Evolutionary conservation across 2,797 vertebrate genomes (phyloP), one percentile per base, ranked within the genome.

Genomic region (Gambelia wislizenii): DNA sequence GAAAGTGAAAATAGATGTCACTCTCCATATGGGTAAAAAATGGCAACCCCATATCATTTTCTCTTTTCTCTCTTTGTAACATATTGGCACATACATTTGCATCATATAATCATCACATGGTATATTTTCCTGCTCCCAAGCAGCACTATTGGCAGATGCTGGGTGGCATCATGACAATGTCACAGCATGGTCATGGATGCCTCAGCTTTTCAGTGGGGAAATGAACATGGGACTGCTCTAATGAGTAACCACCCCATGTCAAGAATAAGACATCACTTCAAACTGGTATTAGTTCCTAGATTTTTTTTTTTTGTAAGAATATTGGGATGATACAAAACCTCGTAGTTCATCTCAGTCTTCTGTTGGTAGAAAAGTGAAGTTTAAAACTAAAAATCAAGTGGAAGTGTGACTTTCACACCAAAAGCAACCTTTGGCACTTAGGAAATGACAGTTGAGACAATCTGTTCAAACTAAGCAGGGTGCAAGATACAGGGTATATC

Each of bases 381-480:
- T 79, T 56, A 33, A 33, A 59, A 33, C 44, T 44, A 61, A 27
- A 78, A 49, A 47, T 78, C 7, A 61, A 64, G 36, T 44, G 36
- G 30, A 77, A 67, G 61, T n/a, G 69, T 56, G 67, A 81, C 30
- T 5, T 81, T 59, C 49, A 72, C 22, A 76, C 30, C 30, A 39
- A 64, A 75, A 88, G 25, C 54, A 76, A 36, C 2, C 42, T 54
- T 80, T 87, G 61, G 25, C 36, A 44, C 59, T 49, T 49, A 3
- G 56, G 18, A 64, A 44, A 64, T 49, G 33, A 39, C 42, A 61
- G 10, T 39, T 59, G 56, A 47, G 27, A 36, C 16, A 85, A 49
- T 39, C 36, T 70, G 47, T 87, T 70, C 77, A 87, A 27, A 56
- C 64, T 87, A 80, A 67, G 64, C n/a, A 80, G 42, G 14, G 49